Conservation (phyloP, 1,140 invertebrate genomes). For the Aporrectodea caliginosa region DNA sequence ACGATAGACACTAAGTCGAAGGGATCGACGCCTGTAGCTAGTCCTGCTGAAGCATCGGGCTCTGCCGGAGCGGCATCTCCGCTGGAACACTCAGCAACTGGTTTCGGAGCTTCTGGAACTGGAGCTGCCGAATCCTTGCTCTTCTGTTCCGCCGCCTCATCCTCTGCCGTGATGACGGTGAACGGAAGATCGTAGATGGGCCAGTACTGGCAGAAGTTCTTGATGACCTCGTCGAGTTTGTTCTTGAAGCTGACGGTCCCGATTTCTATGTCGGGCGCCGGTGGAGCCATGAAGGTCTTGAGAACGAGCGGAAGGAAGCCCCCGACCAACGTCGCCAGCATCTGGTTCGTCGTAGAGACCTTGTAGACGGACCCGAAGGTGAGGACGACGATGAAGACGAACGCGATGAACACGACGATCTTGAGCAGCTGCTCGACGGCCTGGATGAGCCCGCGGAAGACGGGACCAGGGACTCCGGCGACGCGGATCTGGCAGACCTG, state of each 20-base stretch:
- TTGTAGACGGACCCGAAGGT: conserved; percentile 50
- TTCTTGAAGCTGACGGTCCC: conserved; percentile 52
- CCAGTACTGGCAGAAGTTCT: conserved; percentile 51
- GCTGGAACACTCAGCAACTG: background rate
- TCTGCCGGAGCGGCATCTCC: background rate
- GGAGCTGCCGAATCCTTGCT: background rate
- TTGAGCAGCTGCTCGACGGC: conserved; percentile 51
- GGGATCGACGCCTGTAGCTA: background rate
- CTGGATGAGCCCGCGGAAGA: conserved; percentile 47
- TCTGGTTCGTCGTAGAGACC: conserved; percentile 53
- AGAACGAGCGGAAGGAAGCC: conserved; percentile 53
- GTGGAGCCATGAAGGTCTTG: conserved; percentile 34
- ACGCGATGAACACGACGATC: conserved; percentile 50
- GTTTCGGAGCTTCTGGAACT: background rate
- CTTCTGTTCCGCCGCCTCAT: conserved; percentile 5
- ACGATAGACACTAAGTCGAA: background rate
- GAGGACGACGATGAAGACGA: conserved; percentile 54
- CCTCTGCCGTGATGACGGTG: conserved; percentile 14
- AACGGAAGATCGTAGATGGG: conserved; percentile 39
- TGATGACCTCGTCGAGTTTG: conserved; percentile 52
- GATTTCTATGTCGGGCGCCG: conserved; percentile 38
- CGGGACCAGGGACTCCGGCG: conserved; percentile 49
- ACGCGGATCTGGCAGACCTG: conserved; percentile 48
- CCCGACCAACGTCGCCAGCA: conserved; percentile 50
- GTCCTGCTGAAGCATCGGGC: background rate